These are phyloP conservation scores for Lordiphosa fenestrarum DNA, from an alignment of 2,888 invertebrate species.

Conservation along the genomic window DNA sequence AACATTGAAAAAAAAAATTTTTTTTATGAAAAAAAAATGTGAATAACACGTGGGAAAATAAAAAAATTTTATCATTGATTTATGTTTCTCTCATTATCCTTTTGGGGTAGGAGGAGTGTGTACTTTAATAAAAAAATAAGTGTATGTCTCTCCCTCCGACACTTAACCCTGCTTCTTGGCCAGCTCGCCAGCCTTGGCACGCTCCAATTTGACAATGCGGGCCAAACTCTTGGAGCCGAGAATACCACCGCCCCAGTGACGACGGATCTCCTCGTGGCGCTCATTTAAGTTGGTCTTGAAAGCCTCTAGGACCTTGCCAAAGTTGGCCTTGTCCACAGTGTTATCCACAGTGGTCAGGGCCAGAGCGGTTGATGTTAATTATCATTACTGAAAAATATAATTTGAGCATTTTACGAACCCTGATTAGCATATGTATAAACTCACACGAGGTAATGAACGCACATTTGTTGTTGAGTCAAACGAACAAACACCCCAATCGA, in stretches of 20 bases:
- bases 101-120: conserved; percentile 19
- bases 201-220: conserved; percentile 96
- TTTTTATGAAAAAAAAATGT: too few species aligned
- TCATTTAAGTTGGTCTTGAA: conserved; percentile 99
- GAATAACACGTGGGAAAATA: too few species aligned
- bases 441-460: too few species aligned
- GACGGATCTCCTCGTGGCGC: conserved; percentile 96
- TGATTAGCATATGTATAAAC: too few species aligned
- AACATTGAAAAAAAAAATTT: too few species aligned
- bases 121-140: conserved; percentile 20
- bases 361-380: too few species aligned
- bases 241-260: too few species aligned
- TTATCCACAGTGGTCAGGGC: conserved; percentile 93
- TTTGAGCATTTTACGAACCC: too few species aligned
- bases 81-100: conserved; percentile 34
- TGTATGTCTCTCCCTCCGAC: conserved; percentile 21
- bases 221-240: conserved; percentile 98
- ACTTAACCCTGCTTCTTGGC: conserved; percentile 94
- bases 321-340: conserved; percentile 92
- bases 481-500: too few species aligned
- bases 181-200: conserved; percentile 97
- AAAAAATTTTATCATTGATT: too few species aligned
- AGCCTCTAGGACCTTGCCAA: conserved; percentile 95
- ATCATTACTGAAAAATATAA: too few species aligned
- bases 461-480: too few species aligned